Evolutionary conservation across 2,888 invertebrate species (phyloP), one percentile per base, ranked within the genome.

Genomic region (Cryptus armator): DNA sequence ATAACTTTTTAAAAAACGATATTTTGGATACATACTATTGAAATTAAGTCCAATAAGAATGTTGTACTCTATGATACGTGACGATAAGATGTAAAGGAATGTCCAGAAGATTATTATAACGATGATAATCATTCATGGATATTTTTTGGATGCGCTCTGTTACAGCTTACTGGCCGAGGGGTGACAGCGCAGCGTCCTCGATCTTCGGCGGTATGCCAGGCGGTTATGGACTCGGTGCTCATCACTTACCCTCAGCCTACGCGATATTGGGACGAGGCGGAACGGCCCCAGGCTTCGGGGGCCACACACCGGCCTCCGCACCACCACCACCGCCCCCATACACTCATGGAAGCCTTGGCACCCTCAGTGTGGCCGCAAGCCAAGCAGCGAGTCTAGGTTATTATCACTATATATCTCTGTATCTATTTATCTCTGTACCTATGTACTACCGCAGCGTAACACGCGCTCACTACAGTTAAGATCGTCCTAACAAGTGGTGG

Each of bases 101-200:
- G 4, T 51, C 14, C 7, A 4, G 5, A 0, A 0, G 51, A 5
- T 12, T 56, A 59, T 59, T 9, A 70, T 44, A 16, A 56, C 14
- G 12, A 44, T 24, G 19, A 64, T 46, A 32, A 48, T 71, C 48
- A 59, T 32, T 62, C 51, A 56, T 79, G 53, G 29, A 32, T 64
- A 59, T 51, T 9, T 43, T 32, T 71, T 37, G 7, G 75, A 59
- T 6, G 5, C 2, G 1, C 43, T 71, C 62, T 66, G 68, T 81
- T 95, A 37, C 95, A 97, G 97, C 97, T 84, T 97, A 97, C 94
- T 97, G 97, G 97, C 97, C 97, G 43, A 95, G 97, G 90, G 96
- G 96, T 94, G 94, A 93, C 88, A 91, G 91, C 83, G 91, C 92
- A 84, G 90, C 93, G 62, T 92, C 93, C 75, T 92, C 92, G 84